Conservation (phyloP, 2,888 invertebrate species). For the Orchesella flavescens region DNA sequence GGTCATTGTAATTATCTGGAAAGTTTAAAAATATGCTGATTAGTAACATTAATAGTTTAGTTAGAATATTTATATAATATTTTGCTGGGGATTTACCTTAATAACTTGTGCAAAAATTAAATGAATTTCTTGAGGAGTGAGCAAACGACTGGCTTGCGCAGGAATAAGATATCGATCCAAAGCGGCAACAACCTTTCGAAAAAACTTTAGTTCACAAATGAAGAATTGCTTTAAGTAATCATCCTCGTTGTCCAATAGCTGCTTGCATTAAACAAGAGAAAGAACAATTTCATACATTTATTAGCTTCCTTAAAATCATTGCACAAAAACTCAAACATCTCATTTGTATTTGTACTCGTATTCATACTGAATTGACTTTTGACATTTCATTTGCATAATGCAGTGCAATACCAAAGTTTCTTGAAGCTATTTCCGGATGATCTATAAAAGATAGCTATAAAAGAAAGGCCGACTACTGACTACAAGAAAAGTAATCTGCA, state of each 20-base stretch:
- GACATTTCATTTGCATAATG: too few species aligned
- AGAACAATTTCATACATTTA: too few species aligned
- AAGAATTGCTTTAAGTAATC: constrained; percentile 70
- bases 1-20: constrained; percentile 71
- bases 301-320: too few species aligned
- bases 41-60: not conserved
- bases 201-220: constrained; percentile 70
- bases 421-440: too few species aligned
- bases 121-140: constrained; percentile 70
- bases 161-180: constrained; percentile 69
- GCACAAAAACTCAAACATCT: too few species aligned
- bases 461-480: too few species aligned
- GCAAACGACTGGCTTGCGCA: constrained; percentile 70
- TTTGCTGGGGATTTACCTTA: constrained; percentile 56
- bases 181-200: constrained; percentile 69
- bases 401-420: too few species aligned
- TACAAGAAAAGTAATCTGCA: too few species aligned
- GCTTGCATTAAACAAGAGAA: constrained; percentile 14
- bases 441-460: too few species aligned
- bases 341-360: too few species aligned
- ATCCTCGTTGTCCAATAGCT: constrained; percentile 71
- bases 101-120: constrained; percentile 71
- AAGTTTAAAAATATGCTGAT: not conserved
- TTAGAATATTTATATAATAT: not conserved
- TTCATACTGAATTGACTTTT: too few species aligned